These are phyloP conservation scores for Punctoribates punctum DNA, from an alignment of 2,888 invertebrate genomes.

Conservation along the genomic window DNA sequence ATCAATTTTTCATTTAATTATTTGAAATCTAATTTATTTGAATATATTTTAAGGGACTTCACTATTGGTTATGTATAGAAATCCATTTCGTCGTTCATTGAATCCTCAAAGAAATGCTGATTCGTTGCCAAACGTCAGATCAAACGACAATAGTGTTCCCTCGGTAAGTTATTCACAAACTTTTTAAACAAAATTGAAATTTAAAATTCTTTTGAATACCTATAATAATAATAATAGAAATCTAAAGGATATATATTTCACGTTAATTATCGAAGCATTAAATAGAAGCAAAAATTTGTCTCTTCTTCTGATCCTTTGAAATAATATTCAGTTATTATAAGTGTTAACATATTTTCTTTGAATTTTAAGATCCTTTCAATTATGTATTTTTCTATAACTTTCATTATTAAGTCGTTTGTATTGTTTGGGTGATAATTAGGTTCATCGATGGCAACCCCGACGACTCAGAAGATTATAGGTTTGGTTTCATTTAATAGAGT, in stretches of 20 bases:
- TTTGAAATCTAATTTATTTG: not conserved
- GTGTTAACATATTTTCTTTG: too few relatives aligned
- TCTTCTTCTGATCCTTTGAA: too few relatives aligned
- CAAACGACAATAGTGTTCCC: not conserved
- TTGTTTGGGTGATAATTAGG: not conserved
- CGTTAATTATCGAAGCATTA: not conserved
- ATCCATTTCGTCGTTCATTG: not conserved
- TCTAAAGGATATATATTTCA: too few relatives aligned
- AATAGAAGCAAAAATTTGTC: not conserved
- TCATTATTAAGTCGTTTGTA: not conserved
- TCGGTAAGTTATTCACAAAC: not conserved
- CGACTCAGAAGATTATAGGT: not conserved
- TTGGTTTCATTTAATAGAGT: not conserved
- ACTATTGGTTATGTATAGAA: constrained; percentile 32
- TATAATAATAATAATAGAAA: too few relatives aligned
- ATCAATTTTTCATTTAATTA: not conserved
- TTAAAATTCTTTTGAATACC: not conserved
- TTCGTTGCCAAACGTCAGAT: not conserved
- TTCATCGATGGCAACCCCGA: constrained; percentile 13
- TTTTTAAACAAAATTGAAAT: not conserved
- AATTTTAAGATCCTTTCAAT: too few relatives aligned
- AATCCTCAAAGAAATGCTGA: not conserved
- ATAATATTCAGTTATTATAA: too few relatives aligned
- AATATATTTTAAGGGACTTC: constrained; percentile 29
- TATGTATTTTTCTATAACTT: not conserved